Conservation (phyloP, 2,888 invertebrate species). For the Pycnomerus fuliginosus region DNA sequence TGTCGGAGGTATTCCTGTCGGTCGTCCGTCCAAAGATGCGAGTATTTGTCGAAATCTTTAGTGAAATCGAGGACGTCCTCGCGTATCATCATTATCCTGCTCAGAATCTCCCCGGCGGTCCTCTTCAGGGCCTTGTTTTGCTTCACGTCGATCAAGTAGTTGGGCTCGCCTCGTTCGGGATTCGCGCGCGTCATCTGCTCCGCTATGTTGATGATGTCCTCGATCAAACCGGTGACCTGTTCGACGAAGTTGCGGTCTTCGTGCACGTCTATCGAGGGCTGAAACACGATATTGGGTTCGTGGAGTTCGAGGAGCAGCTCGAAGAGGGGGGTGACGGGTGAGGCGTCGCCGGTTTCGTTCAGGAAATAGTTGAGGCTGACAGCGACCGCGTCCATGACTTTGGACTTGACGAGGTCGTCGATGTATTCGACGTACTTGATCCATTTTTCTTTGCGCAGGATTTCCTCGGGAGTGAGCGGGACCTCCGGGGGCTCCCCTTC, state of each 20-base stretch:
- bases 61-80: constrained; percentile 51
- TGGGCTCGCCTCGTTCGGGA: constrained; percentile 14
- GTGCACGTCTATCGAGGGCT: constrained; percentile 70
- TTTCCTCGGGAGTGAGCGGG: constrained; percentile 6
- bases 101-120: constrained; percentile 59
- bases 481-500: constrained; percentile 45
- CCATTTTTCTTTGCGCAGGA: constrained; percentile 43
- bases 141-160: constrained; percentile 56
- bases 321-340: constrained; percentile 63
- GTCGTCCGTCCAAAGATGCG: constrained; percentile 81
- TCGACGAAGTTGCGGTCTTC: constrained; percentile 66
- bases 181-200: constrained; percentile 69
- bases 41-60: constrained; percentile 64
- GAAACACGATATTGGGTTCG: constrained; percentile 71
- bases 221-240: constrained; percentile 67
- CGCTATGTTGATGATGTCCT: constrained; percentile 76
- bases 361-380: constrained; percentile 62
- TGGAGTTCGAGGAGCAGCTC: constrained; percentile 73
- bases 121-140: constrained; percentile 61
- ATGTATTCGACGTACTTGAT: constrained; percentile 33
- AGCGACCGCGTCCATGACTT: constrained; percentile 57
- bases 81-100: constrained; percentile 43
- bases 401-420: constrained; percentile 55
- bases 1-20: constrained; percentile 71
- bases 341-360: constrained; percentile 56